Conservation (phyloP, 2,888 invertebrate genomes). For the Xestia xanthographa region DNA sequence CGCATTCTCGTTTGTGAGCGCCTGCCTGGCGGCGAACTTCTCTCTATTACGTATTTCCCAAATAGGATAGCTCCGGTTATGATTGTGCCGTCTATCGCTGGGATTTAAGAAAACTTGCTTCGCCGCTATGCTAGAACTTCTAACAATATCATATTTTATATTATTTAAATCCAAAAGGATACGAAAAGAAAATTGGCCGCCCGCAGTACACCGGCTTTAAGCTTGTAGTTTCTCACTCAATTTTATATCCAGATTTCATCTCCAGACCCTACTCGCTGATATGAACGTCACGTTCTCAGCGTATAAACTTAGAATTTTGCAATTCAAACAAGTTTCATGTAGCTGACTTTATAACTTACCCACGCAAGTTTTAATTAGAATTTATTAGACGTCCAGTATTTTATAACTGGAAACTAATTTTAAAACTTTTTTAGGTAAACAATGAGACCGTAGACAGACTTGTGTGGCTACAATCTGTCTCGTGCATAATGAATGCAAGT, state of each 20-base stretch:
- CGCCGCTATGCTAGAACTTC: conserved; percentile 61
- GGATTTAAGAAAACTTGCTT: conserved; percentile 76
- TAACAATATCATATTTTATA: conserved; percentile 62
- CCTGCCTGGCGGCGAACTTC: conserved; percentile 84
- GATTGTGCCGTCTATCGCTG: conserved; percentile 75
- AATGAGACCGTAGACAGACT: conserved; percentile 19
- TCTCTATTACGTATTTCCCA: conserved; percentile 81
- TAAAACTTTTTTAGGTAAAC: conserved; percentile 51
- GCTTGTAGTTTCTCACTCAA: conserved; percentile 62
- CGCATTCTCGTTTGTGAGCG: conserved; percentile 79
- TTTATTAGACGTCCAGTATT: conserved; percentile 65
- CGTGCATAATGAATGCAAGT: conserved; percentile 21
- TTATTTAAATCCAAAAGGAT: conserved; percentile 57
- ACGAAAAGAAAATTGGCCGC: conserved; percentile 57
- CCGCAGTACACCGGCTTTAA: conserved; percentile 36
- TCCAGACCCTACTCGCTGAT: conserved; percentile 69
- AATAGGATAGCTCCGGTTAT: conserved; percentile 82
- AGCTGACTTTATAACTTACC: conserved; percentile 75
- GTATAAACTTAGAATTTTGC: conserved; percentile 78
- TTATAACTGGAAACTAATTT: conserved; percentile 65
- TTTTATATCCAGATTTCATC: conserved; percentile 71
- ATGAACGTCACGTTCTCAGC: conserved; percentile 76
- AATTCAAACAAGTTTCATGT: conserved; percentile 78
- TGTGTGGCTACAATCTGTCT: conserved; percentile 4
- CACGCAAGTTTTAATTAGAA: conserved; percentile 79